Evolutionary conservation across 2,797 vertebrate genomes (phyloP), one percentile per base, ranked within the genome.

Genomic region (Poeciliopsis infans): DNA sequence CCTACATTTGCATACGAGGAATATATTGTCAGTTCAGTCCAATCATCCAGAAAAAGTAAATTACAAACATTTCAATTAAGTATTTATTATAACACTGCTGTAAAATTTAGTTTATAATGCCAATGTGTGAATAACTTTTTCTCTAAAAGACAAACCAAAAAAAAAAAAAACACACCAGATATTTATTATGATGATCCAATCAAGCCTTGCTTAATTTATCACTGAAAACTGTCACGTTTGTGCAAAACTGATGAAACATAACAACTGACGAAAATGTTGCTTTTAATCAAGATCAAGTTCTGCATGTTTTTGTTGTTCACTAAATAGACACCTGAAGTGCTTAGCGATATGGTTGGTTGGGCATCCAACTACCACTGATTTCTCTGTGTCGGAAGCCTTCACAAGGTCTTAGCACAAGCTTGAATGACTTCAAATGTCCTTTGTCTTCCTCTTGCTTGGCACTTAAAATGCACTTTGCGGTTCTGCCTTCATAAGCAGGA

Each of bases 401-500:
- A 7, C 49, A 41, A 85, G 86, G 86, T 84, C 69, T 61, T 20
- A 1, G 57, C 64, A 68, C 75, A 77, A 80, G 83, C 74, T 83
- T 75, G 74, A 83, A 84, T 82, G 86, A 75, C 77, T 86, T 76
- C 78, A 81, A 79, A 84, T 69, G 15, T 43, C 49, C 74, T n/a
- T 31, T n/a, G 28, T 84, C 78, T 5, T 12, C 49, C 81, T 75
- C 74, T 46, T 75, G 1, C 71, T 78, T 79, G 46, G 4, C 75
- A 77, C 76, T 85, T 77, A 70, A 74, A 49, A 77, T 89, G 82
- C 80, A 84, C n/a, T 46, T 72, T 33, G 74, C 74, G 49, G 5
- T 88, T 88, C 80, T 88, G 87, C 85, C 80, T 74, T 80, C 78
- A 83, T 86, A 83, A 90, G 87, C 85, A 84, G 80, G 84, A 89